Percentiles rank a stretch among this genome's conserved stretches.
Conservation (phyloP, 2,113 vertebrate genomes). For the Pelvicachromis taeniatus region DNA sequence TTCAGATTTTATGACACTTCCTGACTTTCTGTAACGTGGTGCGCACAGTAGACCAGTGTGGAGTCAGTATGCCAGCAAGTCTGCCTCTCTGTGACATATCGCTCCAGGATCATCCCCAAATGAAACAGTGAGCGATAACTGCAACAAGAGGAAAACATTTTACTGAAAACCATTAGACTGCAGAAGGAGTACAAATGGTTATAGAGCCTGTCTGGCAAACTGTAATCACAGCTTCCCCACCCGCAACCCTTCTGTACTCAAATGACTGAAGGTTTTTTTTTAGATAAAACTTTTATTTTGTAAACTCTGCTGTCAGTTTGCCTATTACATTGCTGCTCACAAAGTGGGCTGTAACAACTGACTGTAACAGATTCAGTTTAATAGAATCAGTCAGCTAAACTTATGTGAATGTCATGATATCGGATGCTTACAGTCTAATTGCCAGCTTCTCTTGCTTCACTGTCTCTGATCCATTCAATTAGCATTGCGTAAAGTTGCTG, state of each 20-base stretch:
- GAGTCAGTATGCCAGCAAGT: not conserved
- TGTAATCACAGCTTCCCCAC: rapidly evolving
- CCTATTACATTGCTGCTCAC: not conserved
- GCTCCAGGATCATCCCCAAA: rapidly evolving
- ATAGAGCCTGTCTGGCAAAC: not conserved
- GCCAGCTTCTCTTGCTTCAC: not conserved
- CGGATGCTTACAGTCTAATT: not conserved
- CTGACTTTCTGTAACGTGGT: not conserved
- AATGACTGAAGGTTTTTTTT: not conserved
- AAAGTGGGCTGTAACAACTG: not conserved
- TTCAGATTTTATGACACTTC: not conserved
- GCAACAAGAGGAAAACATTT: not conserved
- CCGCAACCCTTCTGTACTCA: not conserved
- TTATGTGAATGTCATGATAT: not conserved
- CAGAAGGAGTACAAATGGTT: not conserved
- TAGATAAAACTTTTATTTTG: not conserved
- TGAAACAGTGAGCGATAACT: not conserved
- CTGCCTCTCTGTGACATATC: not conserved
- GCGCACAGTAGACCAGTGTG: rapidly evolving
- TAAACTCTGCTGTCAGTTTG: not conserved
- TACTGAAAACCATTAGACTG: not conserved
- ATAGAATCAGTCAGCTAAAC: not conserved
- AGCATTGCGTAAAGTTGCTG: not conserved
- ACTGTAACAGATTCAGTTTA: not conserved
- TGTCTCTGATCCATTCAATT: not conserved